Evolutionary conservation across 2,888 invertebrate genomes (phyloP), one percentile per base, ranked within the genome.

Genomic region (Ornithoptera priamus): DNA sequence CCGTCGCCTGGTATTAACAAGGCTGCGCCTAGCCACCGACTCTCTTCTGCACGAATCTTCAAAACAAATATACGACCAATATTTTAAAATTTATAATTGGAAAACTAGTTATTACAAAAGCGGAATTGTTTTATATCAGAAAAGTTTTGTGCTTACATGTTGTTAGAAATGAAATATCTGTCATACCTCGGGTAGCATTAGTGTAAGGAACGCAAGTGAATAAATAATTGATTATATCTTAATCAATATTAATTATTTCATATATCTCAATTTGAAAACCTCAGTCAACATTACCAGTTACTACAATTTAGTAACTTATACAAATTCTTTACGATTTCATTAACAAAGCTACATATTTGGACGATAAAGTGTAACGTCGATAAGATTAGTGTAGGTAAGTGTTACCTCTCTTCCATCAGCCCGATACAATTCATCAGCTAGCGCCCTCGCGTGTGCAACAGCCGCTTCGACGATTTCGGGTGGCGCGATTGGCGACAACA

Each of bases 1-100:
- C 99, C 99, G 89, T 99, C 99, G 83, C 99, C 99, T 0, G 99
- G 99, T 70, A 99, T 94, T 63, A 99, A 92, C 76, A 99, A 95
- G 0, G 98, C 98, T 69, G 99, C 93, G 79, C 97, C 97, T 59
- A 99, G 94, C 78, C 97, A 96, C 46, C 96, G 96, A 83, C 99
- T 98, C 87, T 99, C 99, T 82, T 99, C 98, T 66, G 99, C 88
- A 0, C 96, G 94, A 72, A 98, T 93, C 86, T 89, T 50, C 1
- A 50, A 50, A 50, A 15, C 50, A 15, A 50, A 50, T 50, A 17
- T 50, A 50, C 18, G 0, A 17, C 50, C 2, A 50, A 15, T 15
- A 17, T 17, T 50, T 50, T 50, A 50, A 39, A 50, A 50, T 17
- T 15, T 50, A 50, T 15, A 15, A 18, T 17, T 5, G 4, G 18